Percentiles rank a stretch among this genome's conserved stretches.
These are phyloP conservation scores for Brachyhypopomus occidentalis DNA, from an alignment of 2,113 vertebrate species.

Conservation along the genomic window DNA sequence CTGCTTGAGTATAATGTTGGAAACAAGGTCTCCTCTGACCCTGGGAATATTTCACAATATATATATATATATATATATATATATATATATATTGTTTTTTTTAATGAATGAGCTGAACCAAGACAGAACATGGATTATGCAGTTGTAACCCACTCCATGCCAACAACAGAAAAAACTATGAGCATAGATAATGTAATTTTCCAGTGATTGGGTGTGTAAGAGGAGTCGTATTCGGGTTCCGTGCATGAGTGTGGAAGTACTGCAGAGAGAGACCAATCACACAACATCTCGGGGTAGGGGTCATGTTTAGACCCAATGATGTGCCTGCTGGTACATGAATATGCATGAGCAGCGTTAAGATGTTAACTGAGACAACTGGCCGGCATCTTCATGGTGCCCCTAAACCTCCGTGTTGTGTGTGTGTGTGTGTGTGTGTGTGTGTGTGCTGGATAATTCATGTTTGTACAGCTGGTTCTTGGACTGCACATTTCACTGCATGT, in stretches of 20 bases:
- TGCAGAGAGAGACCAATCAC: no score
- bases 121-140: no score
- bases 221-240: not conserved
- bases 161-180: no score
- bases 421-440: not conserved
- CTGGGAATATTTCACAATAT: not conserved
- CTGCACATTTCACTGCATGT: not conserved
- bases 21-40: not conserved
- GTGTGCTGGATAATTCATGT: not conserved
- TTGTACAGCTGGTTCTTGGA: not conserved
- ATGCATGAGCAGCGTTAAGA: not conserved
- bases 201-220: not conserved
- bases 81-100: no score
- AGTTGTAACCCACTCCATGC: no score
- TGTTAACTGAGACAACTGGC: not conserved
- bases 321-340: not conserved
- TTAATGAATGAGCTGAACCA: not conserved
- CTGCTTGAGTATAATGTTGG: not conserved
- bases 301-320: not conserved
- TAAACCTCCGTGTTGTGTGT: not conserved
- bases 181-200: not conserved
- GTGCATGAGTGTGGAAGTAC: not conserved
- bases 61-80: no score
- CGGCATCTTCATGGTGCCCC: not conserved
- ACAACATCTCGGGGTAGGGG: not conserved